Evolutionary conservation across 2,797 vertebrate species (phyloP).

Genomic region (Nyctibius grandis): DNA sequence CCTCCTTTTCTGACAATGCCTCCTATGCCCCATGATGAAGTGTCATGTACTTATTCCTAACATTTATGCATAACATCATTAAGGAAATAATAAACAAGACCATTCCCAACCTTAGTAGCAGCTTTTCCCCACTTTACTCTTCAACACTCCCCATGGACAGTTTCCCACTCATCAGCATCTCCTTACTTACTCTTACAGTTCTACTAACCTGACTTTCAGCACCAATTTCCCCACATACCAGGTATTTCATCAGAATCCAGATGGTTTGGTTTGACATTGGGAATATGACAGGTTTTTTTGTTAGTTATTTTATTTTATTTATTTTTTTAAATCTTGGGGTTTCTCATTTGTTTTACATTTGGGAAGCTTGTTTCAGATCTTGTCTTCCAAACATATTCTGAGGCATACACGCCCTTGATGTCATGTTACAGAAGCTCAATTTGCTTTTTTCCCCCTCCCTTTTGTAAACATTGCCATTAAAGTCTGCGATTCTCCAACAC

Average conservation of each 20-base stretch:
- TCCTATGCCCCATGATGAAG: neutral
- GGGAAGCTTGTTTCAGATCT: neutral
- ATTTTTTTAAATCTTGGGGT: neutral
- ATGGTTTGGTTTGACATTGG: neutral
- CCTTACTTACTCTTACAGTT: neutral
- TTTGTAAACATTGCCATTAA: neutral
- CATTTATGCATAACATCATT: neutral
- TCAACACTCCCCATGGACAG: neutral
- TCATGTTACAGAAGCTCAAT: neutral
- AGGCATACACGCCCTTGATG: neutral
- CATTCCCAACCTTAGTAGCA: neutral
- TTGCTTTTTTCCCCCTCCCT: neutral
- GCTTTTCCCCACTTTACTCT: neutral
- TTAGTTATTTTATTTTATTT: neutral
- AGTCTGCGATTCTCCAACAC: neutral
- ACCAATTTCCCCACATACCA: neutral
- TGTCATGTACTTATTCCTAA: neutral
- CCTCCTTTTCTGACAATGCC: neutral
- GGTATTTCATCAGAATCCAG: neutral
- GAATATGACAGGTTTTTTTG: fast-evolving
- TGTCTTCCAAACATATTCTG: neutral
- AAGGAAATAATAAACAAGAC: neutral
- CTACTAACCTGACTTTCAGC: neutral
- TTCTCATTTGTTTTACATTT: neutral
- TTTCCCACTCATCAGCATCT: neutral